These are phyloP conservation scores for Hippocampus abdominalis DNA, from an alignment of 2,113 vertebrate species.

Conservation along the genomic window DNA sequence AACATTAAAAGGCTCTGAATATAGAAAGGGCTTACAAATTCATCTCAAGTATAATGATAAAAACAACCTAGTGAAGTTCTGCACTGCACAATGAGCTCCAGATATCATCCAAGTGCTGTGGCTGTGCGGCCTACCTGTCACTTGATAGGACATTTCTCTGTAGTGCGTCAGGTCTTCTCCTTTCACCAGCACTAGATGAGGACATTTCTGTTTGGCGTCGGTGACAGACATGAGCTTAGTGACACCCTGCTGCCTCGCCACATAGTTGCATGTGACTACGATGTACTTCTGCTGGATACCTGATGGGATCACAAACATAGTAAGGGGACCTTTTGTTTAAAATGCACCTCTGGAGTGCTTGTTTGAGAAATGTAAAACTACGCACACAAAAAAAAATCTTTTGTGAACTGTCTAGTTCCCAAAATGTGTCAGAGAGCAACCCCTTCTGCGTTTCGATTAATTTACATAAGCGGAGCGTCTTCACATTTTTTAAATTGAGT, in stretches of 20 bases:
- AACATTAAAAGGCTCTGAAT: neutral
- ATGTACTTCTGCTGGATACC: slow-evolving; percentile 85
- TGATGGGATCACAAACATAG: slow-evolving; percentile 40
- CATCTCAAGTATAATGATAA: neutral
- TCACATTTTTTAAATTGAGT: too few species aligned
- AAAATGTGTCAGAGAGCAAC: neutral
- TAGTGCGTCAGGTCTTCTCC: slow-evolving; percentile 89
- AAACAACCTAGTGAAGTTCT: neutral
- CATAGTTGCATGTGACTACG: slow-evolving; percentile 88
- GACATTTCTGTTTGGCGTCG: slow-evolving; percentile 82
- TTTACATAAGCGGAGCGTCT: neutral
- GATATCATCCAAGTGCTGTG: neutral
- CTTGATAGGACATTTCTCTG: slow-evolving; percentile 84
- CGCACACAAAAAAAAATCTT: neutral
- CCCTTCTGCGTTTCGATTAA: neutral
- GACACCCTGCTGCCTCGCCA: slow-evolving; percentile 80
- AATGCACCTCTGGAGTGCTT: neutral
- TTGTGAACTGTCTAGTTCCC: neutral
- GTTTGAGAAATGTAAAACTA: neutral
- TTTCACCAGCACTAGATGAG: slow-evolving; percentile 81
- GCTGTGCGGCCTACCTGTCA: slow-evolving; percentile 77
- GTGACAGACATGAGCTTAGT: slow-evolving; percentile 80
- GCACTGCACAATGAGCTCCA: neutral
- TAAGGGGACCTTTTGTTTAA: neutral
- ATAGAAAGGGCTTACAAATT: neutral